phyloP scores from a whole-genome alignment of 2,113 vertebrate genomes.

The Takifugu flavidus region DNA sequence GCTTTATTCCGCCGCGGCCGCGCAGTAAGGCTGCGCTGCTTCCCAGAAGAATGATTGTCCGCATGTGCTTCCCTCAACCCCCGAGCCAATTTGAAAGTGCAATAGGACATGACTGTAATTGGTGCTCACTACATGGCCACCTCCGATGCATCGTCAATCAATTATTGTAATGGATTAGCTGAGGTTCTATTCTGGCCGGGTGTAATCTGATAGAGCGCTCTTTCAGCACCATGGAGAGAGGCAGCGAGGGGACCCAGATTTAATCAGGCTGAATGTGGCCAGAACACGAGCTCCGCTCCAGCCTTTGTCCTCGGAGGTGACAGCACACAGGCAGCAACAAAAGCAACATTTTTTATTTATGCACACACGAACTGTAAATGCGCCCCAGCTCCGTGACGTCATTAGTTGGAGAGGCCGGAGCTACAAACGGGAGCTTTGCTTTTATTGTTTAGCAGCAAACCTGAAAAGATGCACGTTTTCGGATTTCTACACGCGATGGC shows the following conservation, averaged over 20 bases:
- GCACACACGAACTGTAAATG: no score
- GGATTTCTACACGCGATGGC: no score
- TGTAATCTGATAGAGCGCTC: conserved; percentile 94
- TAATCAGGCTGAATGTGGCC: conserved; percentile 92
- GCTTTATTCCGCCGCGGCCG: conserved; percentile 14
- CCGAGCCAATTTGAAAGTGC: conserved; percentile 58
- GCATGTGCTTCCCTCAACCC: conserved; percentile 34
- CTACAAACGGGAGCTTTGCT: not conserved
- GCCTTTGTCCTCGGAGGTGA: conserved; percentile 86
- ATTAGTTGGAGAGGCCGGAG: conserved; percentile 13
- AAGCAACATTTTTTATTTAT: conserved; percentile 68
- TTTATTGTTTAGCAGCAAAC: not conserved
- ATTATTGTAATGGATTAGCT: conserved; percentile 95
- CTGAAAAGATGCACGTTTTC: no score
- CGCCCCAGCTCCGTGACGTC: conserved; percentile 37
- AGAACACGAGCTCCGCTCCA: conserved; percentile 83
- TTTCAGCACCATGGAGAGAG: conserved; percentile 93
- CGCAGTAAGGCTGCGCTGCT: conserved; percentile 19
- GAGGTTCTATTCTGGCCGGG: conserved; percentile 85
- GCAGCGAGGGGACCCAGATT: conserved; percentile 92
- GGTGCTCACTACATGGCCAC: conserved; percentile 87
- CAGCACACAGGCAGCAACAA: conserved; percentile 79
- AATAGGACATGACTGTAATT: conserved; percentile 77
- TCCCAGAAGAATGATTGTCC: conserved; percentile 41
- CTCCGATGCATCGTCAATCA: conserved; percentile 87